Conservation (phyloP, 2,797 vertebrate genomes). For the Malurus splendens region DNA sequence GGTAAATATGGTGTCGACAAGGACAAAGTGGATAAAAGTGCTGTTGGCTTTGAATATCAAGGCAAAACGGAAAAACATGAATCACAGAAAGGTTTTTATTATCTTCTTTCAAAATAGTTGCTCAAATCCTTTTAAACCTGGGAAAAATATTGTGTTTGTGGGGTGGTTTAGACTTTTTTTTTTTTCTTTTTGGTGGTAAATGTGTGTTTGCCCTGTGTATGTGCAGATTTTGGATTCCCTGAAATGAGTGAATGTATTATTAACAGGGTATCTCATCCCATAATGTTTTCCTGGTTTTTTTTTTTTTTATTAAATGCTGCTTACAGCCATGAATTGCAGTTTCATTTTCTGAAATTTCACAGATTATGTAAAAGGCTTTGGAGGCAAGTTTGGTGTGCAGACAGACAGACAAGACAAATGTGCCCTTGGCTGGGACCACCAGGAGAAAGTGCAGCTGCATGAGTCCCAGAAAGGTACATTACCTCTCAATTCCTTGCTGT, state of each 20-base stretch:
- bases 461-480: constrained; percentile 93
- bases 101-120: not conserved
- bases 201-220: not conserved
- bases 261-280: not conserved
- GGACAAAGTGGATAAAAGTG: constrained; percentile 84
- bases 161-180: too few species aligned
- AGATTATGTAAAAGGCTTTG: constrained; percentile 96
- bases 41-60: constrained; percentile 90
- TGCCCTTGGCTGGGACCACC: constrained; percentile 95
- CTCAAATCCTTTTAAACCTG: not conserved
- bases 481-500: not conserved
- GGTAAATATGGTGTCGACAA: constrained; percentile 75
- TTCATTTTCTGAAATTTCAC: constrained; percentile 21
- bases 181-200: not conserved
- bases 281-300: not conserved
- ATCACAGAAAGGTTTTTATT: constrained; percentile 85
- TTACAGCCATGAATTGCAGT: not conserved
- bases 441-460: constrained; percentile 92
- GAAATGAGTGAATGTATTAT: not conserved
- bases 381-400: constrained; percentile 95
- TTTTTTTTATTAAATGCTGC: not conserved
- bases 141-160: not conserved
- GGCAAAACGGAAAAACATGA: constrained; percentile 88
- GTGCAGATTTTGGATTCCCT: not conserved
- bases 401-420: constrained; percentile 95